Base-by-base conservation (phyloP, 2,888 invertebrate genomes). In the Lithosia quadra region DNA sequence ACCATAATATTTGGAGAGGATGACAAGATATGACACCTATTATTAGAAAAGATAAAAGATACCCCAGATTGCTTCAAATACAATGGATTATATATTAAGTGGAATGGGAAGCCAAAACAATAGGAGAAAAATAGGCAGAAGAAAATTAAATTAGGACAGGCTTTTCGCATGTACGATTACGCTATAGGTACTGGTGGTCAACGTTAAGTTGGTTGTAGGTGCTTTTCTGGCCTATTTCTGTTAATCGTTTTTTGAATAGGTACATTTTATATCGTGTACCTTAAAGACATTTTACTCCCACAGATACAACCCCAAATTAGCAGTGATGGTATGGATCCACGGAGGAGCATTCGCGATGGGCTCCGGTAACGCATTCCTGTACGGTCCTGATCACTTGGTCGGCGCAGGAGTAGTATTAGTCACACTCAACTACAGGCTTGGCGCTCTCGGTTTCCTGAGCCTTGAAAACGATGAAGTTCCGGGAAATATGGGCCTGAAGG, bases 281-380 rank as follows among this genome's bases (percentile, higher is more conserved):
- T n/a, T 49, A 11, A 49, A 62, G 28, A 56, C 18, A 36, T 53
- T 58, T 74, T 65, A 15, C 13, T 63, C 24, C 34, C 21, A 8
- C 71, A 96, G 95, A 72, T 95, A 91, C 78, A 94, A 95, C 81
- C 95, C 95, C 0, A 95, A 95, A 68, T 83, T 96, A 43, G 96
- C 96, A 0, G 96, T 96, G 21, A 96, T 96, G 96, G 95, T 96
- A 2, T 96, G 96, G 96, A 93, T 96, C 63, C 96, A 96, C 80
- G 96, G 96, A 0, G 96, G 96, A 0, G 96, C 96, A 4, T 96
- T 96, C 76, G 93, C 95, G 0, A 95, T 96, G 76, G 96, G 96
- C 0, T 96, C 96, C 0, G 96, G 96, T 21, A 96, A 96, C 82
- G 95, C 96, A 0, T 96, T 96, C 82, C 91, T 96, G 8, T 96